Evolutionary conservation across 1,140 invertebrate genomes (phyloP).

Genomic region (Drosophila baimaii): DNA sequence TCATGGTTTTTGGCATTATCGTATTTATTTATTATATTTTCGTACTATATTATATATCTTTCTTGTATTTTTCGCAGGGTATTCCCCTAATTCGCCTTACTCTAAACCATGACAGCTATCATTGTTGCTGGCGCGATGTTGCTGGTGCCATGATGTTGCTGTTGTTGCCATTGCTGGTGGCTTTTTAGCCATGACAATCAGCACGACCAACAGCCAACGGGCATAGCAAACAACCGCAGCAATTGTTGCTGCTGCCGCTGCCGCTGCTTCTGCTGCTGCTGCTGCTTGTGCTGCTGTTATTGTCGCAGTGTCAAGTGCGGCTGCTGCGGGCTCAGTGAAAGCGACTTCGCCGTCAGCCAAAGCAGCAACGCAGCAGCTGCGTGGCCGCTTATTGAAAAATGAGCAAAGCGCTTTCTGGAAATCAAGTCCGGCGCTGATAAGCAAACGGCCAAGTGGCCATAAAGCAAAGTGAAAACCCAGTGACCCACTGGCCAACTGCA

Average conservation of each 20-base stretch:
- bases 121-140: slow-evolving; percentile 9
- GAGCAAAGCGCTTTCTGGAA: slow-evolving; percentile 72
- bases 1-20: no score
- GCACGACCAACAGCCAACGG: slow-evolving; percentile 75
- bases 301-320: slow-evolving; percentile 77
- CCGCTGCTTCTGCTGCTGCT: slow-evolving; percentile 9
- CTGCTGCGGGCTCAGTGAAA: slow-evolving; percentile 61
- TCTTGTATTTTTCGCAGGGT: background rate
- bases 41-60: no score
- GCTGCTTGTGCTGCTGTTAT: slow-evolving; percentile 45
- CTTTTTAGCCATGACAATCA: slow-evolving; percentile 77
- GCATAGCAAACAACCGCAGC: slow-evolving; percentile 77
- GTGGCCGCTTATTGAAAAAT: slow-evolving; percentile 73
- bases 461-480: slow-evolving; percentile 80
- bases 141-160: slow-evolving; percentile 5
- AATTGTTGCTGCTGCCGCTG: slow-evolving; percentile 58
- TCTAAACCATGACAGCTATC: slow-evolving; percentile 6
- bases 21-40: background rate
- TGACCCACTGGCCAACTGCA: slow-evolving; percentile 72
- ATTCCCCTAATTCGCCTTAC: slow-evolving; percentile 13
- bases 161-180: slow-evolving; percentile 52
- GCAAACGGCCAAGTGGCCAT: slow-evolving; percentile 62
- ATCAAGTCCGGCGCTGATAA: slow-evolving; percentile 76
- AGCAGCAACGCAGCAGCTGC: slow-evolving; percentile 26
- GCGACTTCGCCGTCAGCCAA: slow-evolving; percentile 64